Percentiles rank a stretch among this genome's conserved stretches.
Conservation (phyloP, 2,113 vertebrate species). For the Dipodomys spectabilis region DNA sequence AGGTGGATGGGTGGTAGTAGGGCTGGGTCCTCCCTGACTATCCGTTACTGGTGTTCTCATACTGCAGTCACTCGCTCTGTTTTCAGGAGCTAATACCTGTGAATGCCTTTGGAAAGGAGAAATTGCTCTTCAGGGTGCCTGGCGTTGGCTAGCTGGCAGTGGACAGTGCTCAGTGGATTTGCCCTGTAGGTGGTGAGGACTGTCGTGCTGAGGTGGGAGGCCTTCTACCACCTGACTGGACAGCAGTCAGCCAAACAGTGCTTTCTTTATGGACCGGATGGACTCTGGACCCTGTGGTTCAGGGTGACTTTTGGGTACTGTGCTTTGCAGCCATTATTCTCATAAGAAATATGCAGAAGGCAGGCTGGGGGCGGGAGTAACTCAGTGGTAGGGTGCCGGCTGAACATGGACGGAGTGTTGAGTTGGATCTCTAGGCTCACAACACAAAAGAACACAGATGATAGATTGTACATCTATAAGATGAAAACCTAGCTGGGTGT, state of each 20-base stretch:
- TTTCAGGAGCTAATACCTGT: not conserved
- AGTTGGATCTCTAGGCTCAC: not conserved
- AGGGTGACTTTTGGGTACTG: constrained; percentile 20
- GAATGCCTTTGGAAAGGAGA: not conserved
- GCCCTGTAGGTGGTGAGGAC: not conserved
- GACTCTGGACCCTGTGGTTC: constrained; percentile 47
- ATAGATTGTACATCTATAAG: not conserved
- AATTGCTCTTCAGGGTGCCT: not conserved
- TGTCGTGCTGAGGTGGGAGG: not conserved
- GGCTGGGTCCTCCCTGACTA: not conserved
- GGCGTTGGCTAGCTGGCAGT: not conserved
- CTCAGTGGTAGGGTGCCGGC: not conserved
- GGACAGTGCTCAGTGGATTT: not conserved
- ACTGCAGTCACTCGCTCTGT: not conserved
- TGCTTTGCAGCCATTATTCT: not conserved
- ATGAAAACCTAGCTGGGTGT: not conserved
- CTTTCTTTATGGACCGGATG: not conserved
- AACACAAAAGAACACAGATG: not conserved
- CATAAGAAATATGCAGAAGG: not conserved
- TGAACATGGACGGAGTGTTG: not conserved
- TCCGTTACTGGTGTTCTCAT: not conserved
- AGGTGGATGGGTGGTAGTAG: not conserved
- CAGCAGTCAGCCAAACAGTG: not conserved
- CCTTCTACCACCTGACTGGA: not conserved
- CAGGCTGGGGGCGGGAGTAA: not conserved